These are phyloP conservation scores for Dusona sp. DNA, from an alignment of 2,888 invertebrate genomes.

Conservation along the genomic window DNA sequence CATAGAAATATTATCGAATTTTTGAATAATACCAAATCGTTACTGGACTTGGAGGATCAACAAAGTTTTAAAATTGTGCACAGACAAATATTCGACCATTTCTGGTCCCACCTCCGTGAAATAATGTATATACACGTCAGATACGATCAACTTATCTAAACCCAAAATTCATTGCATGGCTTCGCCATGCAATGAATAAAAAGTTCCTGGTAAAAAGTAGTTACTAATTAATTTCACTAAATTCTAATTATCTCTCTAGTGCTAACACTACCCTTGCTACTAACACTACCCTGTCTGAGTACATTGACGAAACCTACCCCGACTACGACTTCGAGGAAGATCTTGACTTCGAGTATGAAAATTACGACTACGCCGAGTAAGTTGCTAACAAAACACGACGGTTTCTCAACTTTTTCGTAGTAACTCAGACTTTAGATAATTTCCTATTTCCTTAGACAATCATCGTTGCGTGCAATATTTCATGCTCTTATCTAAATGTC, in stretches of 20 bases:
- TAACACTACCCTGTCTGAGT: slow-evolving; percentile 82
- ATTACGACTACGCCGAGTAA: slow-evolving; percentile 83
- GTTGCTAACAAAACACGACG: slow-evolving; percentile 69
- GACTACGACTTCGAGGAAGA: slow-evolving; percentile 83
- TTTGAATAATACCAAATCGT: not conserved
- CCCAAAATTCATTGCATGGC: too few species aligned
- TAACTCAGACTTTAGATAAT: slow-evolving; percentile 7
- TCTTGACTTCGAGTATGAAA: slow-evolving; percentile 82
- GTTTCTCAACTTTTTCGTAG: slow-evolving; percentile 16
- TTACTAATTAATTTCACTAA: slow-evolving; percentile 24
- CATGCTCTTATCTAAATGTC: not conserved
- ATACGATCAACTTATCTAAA: not conserved
- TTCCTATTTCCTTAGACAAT: slow-evolving; percentile 21
- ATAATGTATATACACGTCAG: not conserved
- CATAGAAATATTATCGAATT: not conserved
- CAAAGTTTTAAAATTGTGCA: not conserved
- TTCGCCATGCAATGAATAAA: not conserved
- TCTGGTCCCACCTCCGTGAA: not conserved
- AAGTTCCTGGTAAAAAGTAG: slow-evolving; percentile 29
- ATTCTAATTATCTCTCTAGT: slow-evolving; percentile 74
- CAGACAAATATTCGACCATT: not conserved
- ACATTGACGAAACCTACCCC: slow-evolving; percentile 82
- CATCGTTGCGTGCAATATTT: not conserved
- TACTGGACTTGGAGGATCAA: not conserved
- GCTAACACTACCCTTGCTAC: slow-evolving; percentile 83